These are phyloP conservation scores for Drosophila ercepeae DNA, from an alignment of 1,140 invertebrate genomes.

Conservation along the genomic window DNA sequence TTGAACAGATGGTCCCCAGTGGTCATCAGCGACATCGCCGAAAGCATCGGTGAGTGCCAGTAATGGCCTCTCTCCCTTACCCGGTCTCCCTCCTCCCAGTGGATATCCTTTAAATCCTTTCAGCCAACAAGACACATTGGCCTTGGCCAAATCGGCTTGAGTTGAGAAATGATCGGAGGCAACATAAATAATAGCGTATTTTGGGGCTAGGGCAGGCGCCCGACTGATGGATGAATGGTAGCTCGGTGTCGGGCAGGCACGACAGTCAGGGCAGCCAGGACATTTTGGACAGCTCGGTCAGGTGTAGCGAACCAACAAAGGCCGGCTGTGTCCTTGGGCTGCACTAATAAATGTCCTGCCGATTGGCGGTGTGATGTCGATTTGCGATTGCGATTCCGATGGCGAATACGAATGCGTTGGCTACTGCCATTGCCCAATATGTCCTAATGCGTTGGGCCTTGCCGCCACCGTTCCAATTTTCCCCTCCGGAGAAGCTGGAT, in stretches of 20 bases:
- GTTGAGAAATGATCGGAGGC: constrained; percentile 65
- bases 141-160: constrained; percentile 30
- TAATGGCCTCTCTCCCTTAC: neutral
- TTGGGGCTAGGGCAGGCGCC: neutral
- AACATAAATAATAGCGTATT: constrained; percentile 70
- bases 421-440: constrained; percentile 48
- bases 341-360: constrained; percentile 77
- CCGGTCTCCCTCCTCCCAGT: too few relatives aligned
- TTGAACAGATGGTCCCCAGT: constrained; percentile 81
- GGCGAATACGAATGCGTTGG: constrained; percentile 24
- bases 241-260: constrained; percentile 3
- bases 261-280: neutral
- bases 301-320: constrained; percentile 37
- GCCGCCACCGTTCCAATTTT: constrained; percentile 12
- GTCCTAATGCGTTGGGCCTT: constrained; percentile 54
- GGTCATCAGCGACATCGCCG: constrained; percentile 79
- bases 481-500: neutral
- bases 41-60: constrained; percentile 74
- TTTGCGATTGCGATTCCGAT: constrained; percentile 23
- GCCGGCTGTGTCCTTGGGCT: constrained; percentile 51
- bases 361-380: constrained; percentile 48
- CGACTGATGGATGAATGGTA: constrained; percentile 46
- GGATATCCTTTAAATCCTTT: constrained; percentile 24
- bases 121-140: constrained; percentile 22
- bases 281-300: constrained; percentile 25